Evolutionary conservation across 2,888 invertebrate genomes (phyloP), one percentile per base, ranked within the genome.

Genomic region (Acleris emargana): DNA sequence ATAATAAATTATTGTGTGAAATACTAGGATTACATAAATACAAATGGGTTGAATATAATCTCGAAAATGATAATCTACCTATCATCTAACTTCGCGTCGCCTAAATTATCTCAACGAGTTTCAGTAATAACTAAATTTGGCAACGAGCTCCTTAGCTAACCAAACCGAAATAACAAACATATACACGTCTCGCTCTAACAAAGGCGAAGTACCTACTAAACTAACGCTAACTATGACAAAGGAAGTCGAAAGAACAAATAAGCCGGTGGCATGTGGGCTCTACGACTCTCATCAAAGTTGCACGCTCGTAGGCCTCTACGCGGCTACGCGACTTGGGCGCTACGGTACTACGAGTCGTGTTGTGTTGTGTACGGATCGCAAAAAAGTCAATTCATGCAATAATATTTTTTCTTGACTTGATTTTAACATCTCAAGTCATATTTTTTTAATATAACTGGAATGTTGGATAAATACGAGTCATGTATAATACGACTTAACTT

Each of bases 261-360:
- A 81, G 76, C 64, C 70, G 75, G 80, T 75, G 76, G 74, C 88
- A 87, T 84, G 79, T 88, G 88, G 79, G 75, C 72, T 75, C 81
- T 83, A 87, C 83, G 82, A 82, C 79, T 74, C 82, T 86, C 89
- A 90, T 90, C 87, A 89, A 90, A 89, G 76, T 89, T 88, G 87
- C 86, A 89, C 79, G 82, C 81, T 67, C 81, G 76, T 74, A 73
- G 74, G 74, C 75, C 74, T 75, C 78, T 78, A 79, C 77, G 76
- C 74, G 69, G 76, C 79, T 78, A 81, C 80, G 79, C 72, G 76
- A 73, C 74, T 57, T 45, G 51, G 51, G 55, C 49, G 47, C 57
- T 50, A 52, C 55, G 54, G 50, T 47, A 55, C 68, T 61, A 68
- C 62, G 67, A 64, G 53, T 28, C 60, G 43, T 38, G 38, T 38